Base-by-base conservation (phyloP, 2,888 invertebrate genomes). In the Hydrotaea cyrtoneurina region DNA sequence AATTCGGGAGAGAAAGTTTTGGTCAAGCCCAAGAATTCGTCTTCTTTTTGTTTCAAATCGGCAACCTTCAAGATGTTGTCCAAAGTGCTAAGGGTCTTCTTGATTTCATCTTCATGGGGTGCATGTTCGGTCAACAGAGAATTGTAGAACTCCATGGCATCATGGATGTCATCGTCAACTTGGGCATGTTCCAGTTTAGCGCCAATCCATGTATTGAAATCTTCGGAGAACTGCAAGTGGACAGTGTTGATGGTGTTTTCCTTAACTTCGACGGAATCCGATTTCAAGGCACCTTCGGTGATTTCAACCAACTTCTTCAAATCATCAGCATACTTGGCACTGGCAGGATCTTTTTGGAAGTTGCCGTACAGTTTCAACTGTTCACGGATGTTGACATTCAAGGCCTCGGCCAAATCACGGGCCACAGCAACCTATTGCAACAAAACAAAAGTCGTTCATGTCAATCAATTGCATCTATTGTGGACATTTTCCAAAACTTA, bases 131-230 rank as follows among this genome's bases (percentile, higher is more conserved):
- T 50, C 43, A 85, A 46, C 10, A 89, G 83, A 0, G 85, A 77
- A 43, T 86, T 87, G 21, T 90, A 90, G 86, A 89, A 90, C n/a
- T 79, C 79, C 36, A 88, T 86, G 4, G 88, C 86, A n/a, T 71
- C 81, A 13, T 77, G 69, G n/a, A 90, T 88, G 64, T 88, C 88
- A 21, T 82, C 87, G 64, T 87, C 87, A 3, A 90, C 76, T 17
- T 88, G 86, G 50, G 85, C 78, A 66, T 88, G 85, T 55, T 88
- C 87, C 74, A 89, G 26, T 57, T 88, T 88, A n/a, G 64, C 21
- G 17, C 85, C 73, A 8, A 90, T 83, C 77, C 85, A 90, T 2
- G 39, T 57, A 5, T 88, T 89, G 64, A 90, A 90, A 0, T 90
- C 89, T 0, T 77, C n/a, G 0, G 88, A 80, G 78, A 90, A 90